Percentiles rank a stretch among this genome's conserved stretches.
These are phyloP conservation scores for Caranx ignobilis DNA, from an alignment of 2,113 vertebrate genomes.

Conservation along the genomic window DNA sequence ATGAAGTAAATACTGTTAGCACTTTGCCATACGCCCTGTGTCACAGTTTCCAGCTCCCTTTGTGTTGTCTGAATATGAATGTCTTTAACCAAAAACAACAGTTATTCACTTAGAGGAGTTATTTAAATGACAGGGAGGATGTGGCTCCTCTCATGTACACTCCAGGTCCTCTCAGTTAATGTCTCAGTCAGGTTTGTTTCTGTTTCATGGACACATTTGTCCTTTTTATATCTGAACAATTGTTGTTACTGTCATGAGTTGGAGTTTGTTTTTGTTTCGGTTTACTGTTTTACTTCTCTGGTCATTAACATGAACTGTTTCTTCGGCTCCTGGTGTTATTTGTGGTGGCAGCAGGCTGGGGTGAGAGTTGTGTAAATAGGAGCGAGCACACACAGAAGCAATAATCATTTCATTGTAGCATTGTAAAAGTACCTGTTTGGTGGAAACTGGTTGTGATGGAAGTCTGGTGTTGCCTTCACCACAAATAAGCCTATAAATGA, in stretches of 20 bases:
- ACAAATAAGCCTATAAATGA: not conserved
- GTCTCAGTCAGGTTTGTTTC: conserved; percentile 12
- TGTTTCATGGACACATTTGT: conserved; percentile 34
- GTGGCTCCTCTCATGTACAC: not conserved
- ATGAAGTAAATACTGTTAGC: conserved; percentile 58
- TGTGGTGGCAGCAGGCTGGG: conserved; percentile 2
- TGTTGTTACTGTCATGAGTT: not conserved
- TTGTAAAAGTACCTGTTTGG: not conserved
- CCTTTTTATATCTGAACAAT: not conserved
- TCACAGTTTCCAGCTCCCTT: conserved; percentile 26
- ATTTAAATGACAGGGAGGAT: conserved; percentile 30
- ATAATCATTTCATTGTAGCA: conserved; percentile 37
- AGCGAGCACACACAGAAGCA: conserved; percentile 28
- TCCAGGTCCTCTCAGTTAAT: conserved; percentile 37
- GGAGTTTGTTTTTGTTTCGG: conserved; percentile 13
- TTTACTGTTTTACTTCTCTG: not conserved
- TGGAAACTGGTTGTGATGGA: conserved; percentile 1
- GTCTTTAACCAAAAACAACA: conserved; percentile 55
- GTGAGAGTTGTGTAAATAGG: not conserved
- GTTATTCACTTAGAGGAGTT: conserved; percentile 37
- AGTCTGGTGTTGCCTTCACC: not conserved
- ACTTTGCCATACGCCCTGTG: conserved; percentile 62
- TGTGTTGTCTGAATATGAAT: conserved; percentile 56
- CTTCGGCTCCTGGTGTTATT: conserved; percentile 26
- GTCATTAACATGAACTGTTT: conserved; percentile 26